Base-by-base conservation (phyloP, 2,888 invertebrate species). In the Leucoptera coffeella region DNA sequence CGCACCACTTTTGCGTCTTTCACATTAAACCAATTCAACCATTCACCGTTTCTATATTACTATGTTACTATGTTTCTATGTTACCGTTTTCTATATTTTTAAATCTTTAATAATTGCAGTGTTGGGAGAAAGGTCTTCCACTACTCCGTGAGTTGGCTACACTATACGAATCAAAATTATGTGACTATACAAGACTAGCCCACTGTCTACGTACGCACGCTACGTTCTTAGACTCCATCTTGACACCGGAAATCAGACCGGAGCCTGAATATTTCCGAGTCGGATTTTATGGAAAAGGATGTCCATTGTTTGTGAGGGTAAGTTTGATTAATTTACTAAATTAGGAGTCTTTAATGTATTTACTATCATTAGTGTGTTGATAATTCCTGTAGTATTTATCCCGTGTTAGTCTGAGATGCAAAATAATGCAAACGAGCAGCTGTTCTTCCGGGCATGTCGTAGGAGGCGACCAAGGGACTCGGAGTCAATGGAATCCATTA, bases 181-280 rank as follows among this genome's bases (percentile, higher is more conserved):
- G 87, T 46, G 89, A 93, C 59, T 95, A 93, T 52, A 82, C 82
- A 25, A 88, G 91, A 31, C 71, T 95, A 10, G 87, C 91, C 38
- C 80, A 85, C 35, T 85, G 89, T 32, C 62, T 95, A 32, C 82
- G 85, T 40, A 80, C 80, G 26, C 87, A 93, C 60, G 93, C 96
- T 0, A 83, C 82, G 30, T 94, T 95, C 60, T 83, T 91, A 40
- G 90, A 92, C 54, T 89, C 93, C 33, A 92, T 95, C 39, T 59
- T 95, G 46, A 85, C 84, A 4, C 86, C 81, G 5, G 82, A 91
- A 47, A 69, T 91, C 26, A 73, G 95, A 32, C 91, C 90, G 0
- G 93, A 94, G 45, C 93, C 93, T 0, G 92, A 94, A 54, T 96
- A 95, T 53, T 96, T 94, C 53, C 73, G 93, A 26, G 95, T 96